Conservation (phyloP, 2,113 vertebrate genomes). For the Myrmophylax atrothorax region DNA sequence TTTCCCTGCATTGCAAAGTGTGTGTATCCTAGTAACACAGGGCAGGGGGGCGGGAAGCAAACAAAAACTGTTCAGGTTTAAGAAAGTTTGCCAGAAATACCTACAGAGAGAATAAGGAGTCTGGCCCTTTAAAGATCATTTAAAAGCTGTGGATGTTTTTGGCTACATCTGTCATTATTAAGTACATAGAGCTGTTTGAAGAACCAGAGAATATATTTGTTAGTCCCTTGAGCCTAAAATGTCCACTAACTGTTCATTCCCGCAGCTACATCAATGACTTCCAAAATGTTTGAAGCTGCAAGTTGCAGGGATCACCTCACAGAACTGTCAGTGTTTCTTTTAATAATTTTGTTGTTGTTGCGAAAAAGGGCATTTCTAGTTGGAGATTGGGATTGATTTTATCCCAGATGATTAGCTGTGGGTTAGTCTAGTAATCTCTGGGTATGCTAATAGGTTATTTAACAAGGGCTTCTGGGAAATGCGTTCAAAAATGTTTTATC, state of each 20-base stretch:
- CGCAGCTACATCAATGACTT: not conserved
- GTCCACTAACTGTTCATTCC: not conserved
- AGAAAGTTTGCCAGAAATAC: not conserved
- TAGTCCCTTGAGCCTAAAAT: not conserved
- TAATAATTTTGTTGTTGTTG: not conserved
- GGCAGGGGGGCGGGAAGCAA: not conserved
- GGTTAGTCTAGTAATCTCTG: not conserved
- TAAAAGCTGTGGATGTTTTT: not conserved
- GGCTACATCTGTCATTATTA: not conserved
- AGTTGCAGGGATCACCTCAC: not conserved
- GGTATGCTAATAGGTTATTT: not conserved
- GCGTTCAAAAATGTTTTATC: not conserved
- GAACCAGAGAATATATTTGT: not conserved
- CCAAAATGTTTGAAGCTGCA: not conserved
- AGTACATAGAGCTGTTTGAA: not conserved
- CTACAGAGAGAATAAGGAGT: not conserved
- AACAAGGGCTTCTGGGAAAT: not conserved
- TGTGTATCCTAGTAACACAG: not conserved
- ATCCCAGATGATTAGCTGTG: not conserved
- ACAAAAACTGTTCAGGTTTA: not conserved
- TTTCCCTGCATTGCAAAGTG: not conserved
- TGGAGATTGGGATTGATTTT: not conserved
- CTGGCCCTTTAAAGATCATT: not conserved
- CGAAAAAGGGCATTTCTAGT: not conserved
- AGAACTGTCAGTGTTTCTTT: not conserved